Evolutionary conservation across 2,113 vertebrate genomes (phyloP), one percentile per base, ranked within the genome.

Genomic region (Daubentonia madagascariensis): DNA sequence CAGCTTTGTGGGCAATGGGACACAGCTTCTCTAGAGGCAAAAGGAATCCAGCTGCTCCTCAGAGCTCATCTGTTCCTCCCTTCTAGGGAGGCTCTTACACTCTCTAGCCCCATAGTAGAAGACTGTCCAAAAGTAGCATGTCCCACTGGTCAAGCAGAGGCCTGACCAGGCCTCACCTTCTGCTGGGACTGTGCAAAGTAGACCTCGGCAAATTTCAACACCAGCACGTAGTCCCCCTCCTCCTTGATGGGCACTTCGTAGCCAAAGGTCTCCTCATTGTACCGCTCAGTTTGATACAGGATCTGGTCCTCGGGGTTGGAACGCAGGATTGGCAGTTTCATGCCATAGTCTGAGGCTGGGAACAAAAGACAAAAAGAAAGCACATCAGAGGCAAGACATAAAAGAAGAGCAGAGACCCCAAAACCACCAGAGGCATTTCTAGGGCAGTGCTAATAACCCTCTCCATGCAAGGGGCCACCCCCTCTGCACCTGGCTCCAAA

Each of bases 101-200:
- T 30, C 67, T 79, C 32, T 45, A 50, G 63, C 48, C 48, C 59
- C 61, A 45, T 0, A 79, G 85, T 45, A 75, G 10, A 57, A 35
- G 52, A 63, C 54, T 68, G 84, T 43, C 84, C 16, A 87, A 68
- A 57, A 54, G 83, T 52, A 45, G 37, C 30, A 5, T 13, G 40
- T 54, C n/a, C 20, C 61, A 75, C 6, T 75, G 17, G 70, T 32
- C 80, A 54, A 32, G 20, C 17, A 43, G 37, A 54, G 48, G 45
- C 2, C 88, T 76, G 40, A 88, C 40, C 48, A 25, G 23, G 45
- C 81, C 96, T 98, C 98, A 99, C 99, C 99, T 99, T 99, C 98
- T 99, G 99, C 96, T 99, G 99, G 54, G 99, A 99, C 97, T 99
- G 99, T 72, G 99, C 99, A 98, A 99, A 99, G 98, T 99, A 99